Conservation (phyloP, 1,140 invertebrate genomes). For the Macrostomum lignano region DNA sequence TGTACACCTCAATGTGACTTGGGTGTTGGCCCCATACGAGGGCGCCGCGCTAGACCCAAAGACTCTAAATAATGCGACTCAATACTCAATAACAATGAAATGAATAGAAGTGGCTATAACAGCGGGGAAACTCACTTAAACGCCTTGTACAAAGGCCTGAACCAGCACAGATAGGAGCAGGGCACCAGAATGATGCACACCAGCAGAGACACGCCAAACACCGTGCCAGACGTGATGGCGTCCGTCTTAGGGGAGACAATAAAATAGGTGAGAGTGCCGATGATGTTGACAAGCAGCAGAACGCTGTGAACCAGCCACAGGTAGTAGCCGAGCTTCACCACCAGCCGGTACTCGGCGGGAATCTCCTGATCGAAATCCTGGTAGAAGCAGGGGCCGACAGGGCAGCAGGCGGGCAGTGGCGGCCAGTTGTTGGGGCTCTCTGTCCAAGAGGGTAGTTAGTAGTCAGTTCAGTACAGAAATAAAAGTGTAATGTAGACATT, state of each 20-base stretch:
- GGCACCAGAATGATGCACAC: slow-evolving; percentile 72
- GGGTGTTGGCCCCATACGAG: too few relatives aligned
- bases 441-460: too few relatives aligned
- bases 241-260: slow-evolving; percentile 16
- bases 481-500: too few relatives aligned
- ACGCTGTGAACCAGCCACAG: slow-evolving; percentile 43
- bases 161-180: slow-evolving; percentile 91
- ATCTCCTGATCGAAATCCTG: slow-evolving; percentile 99
- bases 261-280: slow-evolving; percentile 15
- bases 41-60: too few relatives aligned
- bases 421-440: slow-evolving; percentile 99
- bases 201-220: slow-evolving; percentile 59
- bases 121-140: slow-evolving; percentile 36
- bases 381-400: slow-evolving; percentile 83
- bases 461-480: too few relatives aligned
- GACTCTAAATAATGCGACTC: too few relatives aligned
- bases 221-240: slow-evolving; percentile 38
- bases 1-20: too few relatives aligned
- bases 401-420: slow-evolving; percentile 61
- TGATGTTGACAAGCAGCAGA: slow-evolving; percentile 9
- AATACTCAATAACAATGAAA: too few relatives aligned
- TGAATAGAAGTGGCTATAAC: slow-evolving; percentile 1
- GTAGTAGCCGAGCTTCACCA: slow-evolving; percentile 72
- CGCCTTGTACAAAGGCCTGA: slow-evolving; percentile 51
- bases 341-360: slow-evolving; percentile 73